phyloP scores from a whole-genome alignment of 2,888 invertebrate genomes.

The Caenorhabditis imperialis region DNA sequence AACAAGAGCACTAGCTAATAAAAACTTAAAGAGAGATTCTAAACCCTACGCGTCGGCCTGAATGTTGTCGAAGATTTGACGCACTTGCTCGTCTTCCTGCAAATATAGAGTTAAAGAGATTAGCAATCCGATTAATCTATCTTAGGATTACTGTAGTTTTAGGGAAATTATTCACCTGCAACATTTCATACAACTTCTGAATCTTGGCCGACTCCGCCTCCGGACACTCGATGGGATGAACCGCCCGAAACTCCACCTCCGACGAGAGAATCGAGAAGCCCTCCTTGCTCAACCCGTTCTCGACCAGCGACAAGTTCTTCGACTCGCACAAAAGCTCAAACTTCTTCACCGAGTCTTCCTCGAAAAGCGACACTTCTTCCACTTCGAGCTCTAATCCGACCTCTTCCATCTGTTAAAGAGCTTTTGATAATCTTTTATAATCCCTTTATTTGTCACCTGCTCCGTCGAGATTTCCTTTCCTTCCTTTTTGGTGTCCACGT shows the following conservation, averaged over 20 bases:
- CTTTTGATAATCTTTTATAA: neutral
- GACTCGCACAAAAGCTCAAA: slow-evolving; percentile 68
- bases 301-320: slow-evolving; percentile 54
- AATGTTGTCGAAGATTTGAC: slow-evolving; percentile 63
- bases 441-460: slow-evolving; percentile 56
- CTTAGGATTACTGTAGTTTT: neutral
- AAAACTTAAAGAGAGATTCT: slow-evolving; percentile 1
- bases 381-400: slow-evolving; percentile 73
- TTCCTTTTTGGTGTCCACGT: slow-evolving; percentile 51
- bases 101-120: neutral
- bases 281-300: slow-evolving; percentile 50
- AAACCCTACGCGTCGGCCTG: slow-evolving; percentile 31
- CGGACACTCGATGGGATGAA: slow-evolving; percentile 59
- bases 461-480: slow-evolving; percentile 57
- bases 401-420: slow-evolving; percentile 70
- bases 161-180: slow-evolving; percentile 40
- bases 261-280: slow-evolving; percentile 60
- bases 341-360: slow-evolving; percentile 57
- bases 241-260: slow-evolving; percentile 61
- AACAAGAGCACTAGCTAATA: too few relatives aligned
- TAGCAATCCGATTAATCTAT: neutral
- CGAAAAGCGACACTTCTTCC: slow-evolving; percentile 67
- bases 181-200: slow-evolving; percentile 62
- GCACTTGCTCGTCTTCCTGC: slow-evolving; percentile 60
- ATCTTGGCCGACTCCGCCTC: slow-evolving; percentile 56